These are phyloP conservation scores for Mus spicilegus DNA, from an alignment of 2,113 vertebrate genomes.

Conservation along the genomic window DNA sequence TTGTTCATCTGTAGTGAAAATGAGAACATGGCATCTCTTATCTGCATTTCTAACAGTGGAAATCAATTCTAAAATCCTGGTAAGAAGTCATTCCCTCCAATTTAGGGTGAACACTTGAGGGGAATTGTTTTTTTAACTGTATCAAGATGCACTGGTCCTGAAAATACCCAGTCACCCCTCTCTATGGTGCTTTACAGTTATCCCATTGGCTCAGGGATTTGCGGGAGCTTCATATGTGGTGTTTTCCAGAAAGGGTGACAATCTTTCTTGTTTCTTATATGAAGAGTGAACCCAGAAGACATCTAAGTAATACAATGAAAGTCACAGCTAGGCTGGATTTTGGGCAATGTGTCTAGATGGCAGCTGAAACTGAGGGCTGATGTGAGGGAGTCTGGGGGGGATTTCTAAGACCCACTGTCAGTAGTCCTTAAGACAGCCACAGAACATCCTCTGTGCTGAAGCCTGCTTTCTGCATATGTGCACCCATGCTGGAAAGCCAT, in stretches of 20 bases:
- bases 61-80: constrained; percentile 31
- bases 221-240: not conserved
- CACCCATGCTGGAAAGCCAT: constrained; percentile 3
- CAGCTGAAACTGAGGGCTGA: constrained; percentile 14
- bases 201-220: not conserved
- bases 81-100: constrained; percentile 36
- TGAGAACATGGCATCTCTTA: not conserved
- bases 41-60: constrained; percentile 41
- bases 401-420: constrained; percentile 53
- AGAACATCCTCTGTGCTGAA: not conserved
- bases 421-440: constrained; percentile 52
- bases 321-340: constrained; percentile 28
- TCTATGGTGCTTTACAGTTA: not conserved
- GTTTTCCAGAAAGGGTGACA: constrained; percentile 41
- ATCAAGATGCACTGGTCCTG: constrained; percentile 7
- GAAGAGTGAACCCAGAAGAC: constrained; percentile 18
- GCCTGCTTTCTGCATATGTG: constrained; percentile 34
- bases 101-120: constrained; percentile 17
- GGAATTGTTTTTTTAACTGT: not conserved
- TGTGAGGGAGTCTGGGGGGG: not conserved
- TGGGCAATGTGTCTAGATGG: not conserved
- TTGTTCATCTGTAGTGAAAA: constrained; percentile 45
- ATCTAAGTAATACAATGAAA: not conserved
- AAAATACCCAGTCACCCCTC: not conserved
- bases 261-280: not conserved